Evolutionary conservation across 2,797 vertebrate genomes (phyloP).

Genomic region (Pipistrellus kuhlii): DNA sequence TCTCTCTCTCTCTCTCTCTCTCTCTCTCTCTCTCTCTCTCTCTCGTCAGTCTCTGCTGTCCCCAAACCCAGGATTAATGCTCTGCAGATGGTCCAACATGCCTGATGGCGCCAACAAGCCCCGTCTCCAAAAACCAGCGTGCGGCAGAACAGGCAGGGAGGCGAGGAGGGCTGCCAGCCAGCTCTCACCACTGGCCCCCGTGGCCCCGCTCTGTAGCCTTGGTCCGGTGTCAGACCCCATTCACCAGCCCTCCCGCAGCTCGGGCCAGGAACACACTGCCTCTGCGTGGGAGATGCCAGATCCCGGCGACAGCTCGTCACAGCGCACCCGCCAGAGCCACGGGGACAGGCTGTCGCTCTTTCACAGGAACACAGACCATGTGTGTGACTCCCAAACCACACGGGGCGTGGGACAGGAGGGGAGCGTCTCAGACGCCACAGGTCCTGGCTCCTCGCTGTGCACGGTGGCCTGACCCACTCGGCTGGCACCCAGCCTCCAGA

Average conservation of each 20-base stretch:
- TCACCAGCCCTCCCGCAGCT: accelerated
- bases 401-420: accelerated
- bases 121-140: accelerated
- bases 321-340: accelerated
- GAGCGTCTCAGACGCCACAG: accelerated
- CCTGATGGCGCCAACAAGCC: accelerated
- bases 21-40: no score
- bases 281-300: accelerated
- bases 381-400: accelerated
- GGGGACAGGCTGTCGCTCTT: neutral
- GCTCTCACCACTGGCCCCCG: accelerated
- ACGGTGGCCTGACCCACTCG: neutral
- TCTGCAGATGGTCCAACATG: accelerated
- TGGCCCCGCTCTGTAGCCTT: accelerated
- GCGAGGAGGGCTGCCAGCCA: accelerated
- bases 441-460: accelerated
- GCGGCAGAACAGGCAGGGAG: accelerated
- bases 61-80: accelerated
- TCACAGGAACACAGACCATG: neutral
- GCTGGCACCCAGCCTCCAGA: neutral
- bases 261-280: accelerated
- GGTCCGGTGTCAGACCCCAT: accelerated
- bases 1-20: no score
- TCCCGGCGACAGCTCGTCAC: accelerated
- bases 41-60: neutral